Evolutionary conservation across 2,113 vertebrate genomes (phyloP).

Genomic region (Glaucomys volans): DNA sequence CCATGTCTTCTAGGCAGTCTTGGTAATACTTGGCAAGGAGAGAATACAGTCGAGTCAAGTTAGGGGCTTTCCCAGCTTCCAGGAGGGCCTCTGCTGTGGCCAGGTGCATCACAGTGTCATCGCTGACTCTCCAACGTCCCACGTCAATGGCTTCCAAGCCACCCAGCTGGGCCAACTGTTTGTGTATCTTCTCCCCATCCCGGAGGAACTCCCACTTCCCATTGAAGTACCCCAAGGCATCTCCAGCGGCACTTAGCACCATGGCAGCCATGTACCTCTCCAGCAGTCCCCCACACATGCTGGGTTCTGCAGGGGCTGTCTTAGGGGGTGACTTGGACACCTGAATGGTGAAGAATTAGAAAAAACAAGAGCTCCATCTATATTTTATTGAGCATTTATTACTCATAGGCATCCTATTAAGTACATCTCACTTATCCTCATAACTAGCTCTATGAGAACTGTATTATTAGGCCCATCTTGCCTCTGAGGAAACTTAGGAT

Average conservation of each 20-base stretch:
- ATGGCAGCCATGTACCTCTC: conserved; percentile 89
- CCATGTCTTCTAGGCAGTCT: conserved; percentile 90
- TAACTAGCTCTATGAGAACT: not conserved
- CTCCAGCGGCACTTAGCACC: conserved; percentile 89
- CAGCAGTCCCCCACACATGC: conserved; percentile 56
- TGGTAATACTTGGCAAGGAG: conserved; percentile 90
- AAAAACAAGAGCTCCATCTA: not conserved
- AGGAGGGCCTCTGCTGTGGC: conserved; percentile 90
- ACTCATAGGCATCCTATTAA: not conserved
- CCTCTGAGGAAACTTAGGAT: not conserved
- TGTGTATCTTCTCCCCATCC: conserved; percentile 87
- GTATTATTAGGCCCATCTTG: not conserved
- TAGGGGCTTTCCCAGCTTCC: conserved; percentile 71
- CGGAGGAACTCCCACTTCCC: conserved; percentile 87
- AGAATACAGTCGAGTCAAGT: conserved; percentile 80
- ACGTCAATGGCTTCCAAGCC: conserved; percentile 86
- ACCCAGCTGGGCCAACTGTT: conserved; percentile 85
- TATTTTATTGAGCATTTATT: not conserved
- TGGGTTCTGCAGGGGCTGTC: not conserved
- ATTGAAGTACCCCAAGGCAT: conserved; percentile 87
- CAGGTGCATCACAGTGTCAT: conserved; percentile 93
- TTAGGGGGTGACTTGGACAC: not conserved
- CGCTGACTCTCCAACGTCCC: conserved; percentile 86
- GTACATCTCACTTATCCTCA: not conserved
- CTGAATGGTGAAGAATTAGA: not conserved